Evolutionary conservation across 1,140 invertebrate species (phyloP).

Genomic region (Drosophila truncata): DNA sequence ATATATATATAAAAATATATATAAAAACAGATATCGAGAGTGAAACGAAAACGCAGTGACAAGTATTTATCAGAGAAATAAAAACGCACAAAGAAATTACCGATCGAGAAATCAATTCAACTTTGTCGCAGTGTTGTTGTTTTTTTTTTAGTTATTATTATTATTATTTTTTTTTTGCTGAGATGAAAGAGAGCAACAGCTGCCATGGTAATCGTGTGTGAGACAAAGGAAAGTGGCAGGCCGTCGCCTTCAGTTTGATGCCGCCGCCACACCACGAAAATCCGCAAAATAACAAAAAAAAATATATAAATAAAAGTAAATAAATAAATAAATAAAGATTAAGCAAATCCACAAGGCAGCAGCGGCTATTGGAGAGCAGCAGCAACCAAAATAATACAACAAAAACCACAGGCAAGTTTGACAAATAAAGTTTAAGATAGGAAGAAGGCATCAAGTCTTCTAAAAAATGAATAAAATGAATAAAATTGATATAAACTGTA

Average conservation of each 20-base stretch:
- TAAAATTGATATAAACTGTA: not conserved
- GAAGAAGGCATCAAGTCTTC: not conserved
- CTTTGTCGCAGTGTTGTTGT: conserved; percentile 20
- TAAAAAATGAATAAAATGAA: not conserved
- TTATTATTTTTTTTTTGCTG: conserved; percentile 34
- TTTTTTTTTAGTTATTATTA: conserved; percentile 22
- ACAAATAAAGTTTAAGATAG: not conserved
- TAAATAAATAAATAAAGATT: conserved; percentile 15
- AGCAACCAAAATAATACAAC: conserved; percentile 26
- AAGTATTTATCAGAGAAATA: conserved; percentile 9
- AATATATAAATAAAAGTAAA: conserved; percentile 21
- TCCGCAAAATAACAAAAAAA: conserved; percentile 6
- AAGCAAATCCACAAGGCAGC: conserved; percentile 6
- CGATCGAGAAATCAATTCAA: conserved; percentile 18
- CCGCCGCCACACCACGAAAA: conserved; percentile 30
- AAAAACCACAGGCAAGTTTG: conserved; percentile 66
- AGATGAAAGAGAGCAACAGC: conserved; percentile 34
- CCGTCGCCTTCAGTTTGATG: conserved; percentile 63
- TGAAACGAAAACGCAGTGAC: conserved; percentile 35
- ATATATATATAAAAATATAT: conserved; percentile 3
- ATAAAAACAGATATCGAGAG: conserved; percentile 13
- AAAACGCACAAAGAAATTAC: conserved; percentile 7
- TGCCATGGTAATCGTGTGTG: conserved; percentile 63
- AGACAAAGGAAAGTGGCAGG: conserved; percentile 78
- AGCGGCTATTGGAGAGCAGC: conserved; percentile 31